Evolutionary conservation across 2,113 vertebrate genomes (phyloP), one percentile per base, ranked within the genome.

Genomic region (Brachypteracias leptosomus): DNA sequence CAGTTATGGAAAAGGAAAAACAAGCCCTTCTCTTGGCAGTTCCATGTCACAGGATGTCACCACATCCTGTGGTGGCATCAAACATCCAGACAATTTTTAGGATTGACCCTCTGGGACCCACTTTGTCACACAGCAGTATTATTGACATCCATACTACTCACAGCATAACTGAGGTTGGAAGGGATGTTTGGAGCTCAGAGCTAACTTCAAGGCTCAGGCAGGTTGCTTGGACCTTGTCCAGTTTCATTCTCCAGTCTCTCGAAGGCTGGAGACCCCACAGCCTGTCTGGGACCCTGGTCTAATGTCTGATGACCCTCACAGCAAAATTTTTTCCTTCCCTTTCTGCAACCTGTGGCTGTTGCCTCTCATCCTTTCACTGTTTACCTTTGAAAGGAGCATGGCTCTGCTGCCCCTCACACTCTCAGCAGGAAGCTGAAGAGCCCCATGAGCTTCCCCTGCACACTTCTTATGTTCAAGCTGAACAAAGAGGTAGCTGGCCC

Each of bases 271-370:
- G 31, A 15, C 13, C 7, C 9, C 29, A 24, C 24, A 75, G 19
- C 35, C 57, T 55, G 31, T 11, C 36, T 20, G 24, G 9, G 29
- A 46, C 21, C n/a, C 44, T 40, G 22, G 21, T 68, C 29, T 24
- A 47, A 8, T 42, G 24, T 44, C 35, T 1, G 0, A 36, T 0
- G 2, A 35, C 13, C 0, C 14, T 59, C 36, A 57, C 5, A 47
- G 54, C 5, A 40, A 25, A 8, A 1, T 36, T 14, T 57, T 63
- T 77, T 31, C 15, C 25, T 62, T 77, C 49, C 26, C 10, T 57
- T 82, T 57, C 29, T 62, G 35, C 65, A 82, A 3, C 7, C 36
- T 14, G 21, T 52, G 33, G 13, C 35, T 46, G 35, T 35, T 81
- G 11, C 18, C 15, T 66, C 47, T 85, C 18, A 46, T 44, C 28